These are phyloP conservation scores for Atta colombica DNA, from an alignment of 1,140 invertebrate genomes.

Conservation along the genomic window DNA sequence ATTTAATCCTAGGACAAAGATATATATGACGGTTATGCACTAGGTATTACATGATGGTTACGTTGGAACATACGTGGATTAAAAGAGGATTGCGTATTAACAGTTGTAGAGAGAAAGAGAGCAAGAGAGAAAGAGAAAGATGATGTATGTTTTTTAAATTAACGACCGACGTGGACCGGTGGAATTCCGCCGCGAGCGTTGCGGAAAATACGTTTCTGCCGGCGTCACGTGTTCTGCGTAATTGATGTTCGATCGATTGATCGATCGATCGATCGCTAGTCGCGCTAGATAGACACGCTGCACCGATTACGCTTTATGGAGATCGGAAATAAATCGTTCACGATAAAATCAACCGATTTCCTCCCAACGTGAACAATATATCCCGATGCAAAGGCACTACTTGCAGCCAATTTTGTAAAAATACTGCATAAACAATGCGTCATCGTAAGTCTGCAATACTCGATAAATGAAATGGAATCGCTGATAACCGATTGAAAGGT, in stretches of 20 bases:
- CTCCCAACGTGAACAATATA: not conserved
- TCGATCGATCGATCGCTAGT: slow-evolving; percentile 23
- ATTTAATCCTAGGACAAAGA: slow-evolving; percentile 9
- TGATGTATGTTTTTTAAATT: slow-evolving; percentile 52
- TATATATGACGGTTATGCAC: not conserved
- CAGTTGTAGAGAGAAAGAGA: not conserved
- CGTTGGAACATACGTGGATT: not conserved
- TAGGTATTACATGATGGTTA: not conserved
- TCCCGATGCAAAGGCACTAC: not conserved
- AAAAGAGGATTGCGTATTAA: not conserved
- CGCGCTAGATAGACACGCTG: slow-evolving; percentile 29
- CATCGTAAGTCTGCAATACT: not conserved
- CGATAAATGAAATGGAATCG: too few relatives aligned
- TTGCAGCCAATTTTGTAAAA: slow-evolving; percentile 23
- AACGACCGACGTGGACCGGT: slow-evolving; percentile 24
- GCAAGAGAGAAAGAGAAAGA: not conserved
- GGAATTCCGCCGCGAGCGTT: slow-evolving; percentile 25
- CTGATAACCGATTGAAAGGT: not conserved
- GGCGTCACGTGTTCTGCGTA: slow-evolving; percentile 41
- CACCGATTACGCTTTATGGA: slow-evolving; percentile 19
- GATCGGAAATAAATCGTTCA: slow-evolving; percentile 53
- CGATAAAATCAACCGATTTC: slow-evolving; percentile 47
- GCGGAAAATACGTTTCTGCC: slow-evolving; percentile 49
- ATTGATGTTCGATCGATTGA: slow-evolving; percentile 44
- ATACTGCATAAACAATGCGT: not conserved